Evolutionary conservation across 2,113 vertebrate species (phyloP), one percentile per base, ranked within the genome.

Genomic region (Grallaria varia): DNA sequence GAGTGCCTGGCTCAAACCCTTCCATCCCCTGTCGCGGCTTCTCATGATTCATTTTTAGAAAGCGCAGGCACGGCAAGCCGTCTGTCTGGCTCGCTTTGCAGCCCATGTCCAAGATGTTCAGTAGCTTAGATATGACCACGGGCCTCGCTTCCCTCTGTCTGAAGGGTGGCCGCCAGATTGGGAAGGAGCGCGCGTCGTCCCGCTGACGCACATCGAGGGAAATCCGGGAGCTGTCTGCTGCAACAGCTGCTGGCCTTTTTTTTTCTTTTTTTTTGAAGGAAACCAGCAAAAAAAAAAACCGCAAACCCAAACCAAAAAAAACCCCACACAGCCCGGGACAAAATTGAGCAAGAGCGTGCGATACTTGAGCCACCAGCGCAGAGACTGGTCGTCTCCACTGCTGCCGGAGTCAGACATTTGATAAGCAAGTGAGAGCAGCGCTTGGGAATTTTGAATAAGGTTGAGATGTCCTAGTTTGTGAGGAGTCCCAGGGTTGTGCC

Each of bases 171-270:
- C 15, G 92, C 92, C 92, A 95, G 95, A 87, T 78, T 95, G 95
- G 85, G 58, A 59, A 59, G 91, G 40, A 96, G 92, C 72, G 18
- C 76, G 81, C 81, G 94, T 96, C 92, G 90, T 49, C 58, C 50
- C 55, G 5, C 75, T 95, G 93, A 96, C 93, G 91, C 95, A 93
- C 91, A 91, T 91, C 19, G 45, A 96, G 96, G 96, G 96, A 96
- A 95, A 96, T 95, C 96, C 93, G 49, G 94, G 96, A 96, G 93
- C 93, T 86, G 95, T 95, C 93, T 92, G 93, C 95, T 95, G 95
- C 58, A 96, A 95, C 96, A 96, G 92, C 93, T 96, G 90, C 72
- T 89, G 45, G 31, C 27, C 53, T 49, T 42, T 76, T 62, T 81
- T 87, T 85, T 49, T 42, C 23, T 53, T 42, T 81, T 72, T 52